Evolutionary conservation across 2,797 vertebrate genomes (phyloP).

Genomic region (Mus spretus): DNA sequence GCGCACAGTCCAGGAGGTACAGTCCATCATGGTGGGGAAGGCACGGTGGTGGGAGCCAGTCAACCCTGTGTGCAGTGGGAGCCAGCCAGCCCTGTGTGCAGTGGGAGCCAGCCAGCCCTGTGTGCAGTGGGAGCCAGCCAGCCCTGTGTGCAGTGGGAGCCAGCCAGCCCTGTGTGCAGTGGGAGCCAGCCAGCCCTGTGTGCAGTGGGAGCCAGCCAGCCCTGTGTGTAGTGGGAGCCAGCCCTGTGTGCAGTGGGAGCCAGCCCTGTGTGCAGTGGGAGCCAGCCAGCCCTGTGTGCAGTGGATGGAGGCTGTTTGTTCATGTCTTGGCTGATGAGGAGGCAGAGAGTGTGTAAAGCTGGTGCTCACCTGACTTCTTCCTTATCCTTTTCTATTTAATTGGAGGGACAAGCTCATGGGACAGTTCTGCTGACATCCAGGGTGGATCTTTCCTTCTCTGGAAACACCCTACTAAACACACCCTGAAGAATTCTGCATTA

Average conservation of each 20-base stretch:
- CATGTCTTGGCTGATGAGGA: not conserved
- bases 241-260: too few species aligned
- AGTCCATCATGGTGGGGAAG: not conserved
- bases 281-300: not conserved
- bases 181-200: too few species aligned
- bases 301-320: not conserved
- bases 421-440: not conserved
- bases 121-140: not conserved
- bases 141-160: not conserved
- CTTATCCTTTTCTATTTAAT: not conserved
- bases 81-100: not conserved
- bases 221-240: too few species aligned
- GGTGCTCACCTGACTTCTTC: not conserved
- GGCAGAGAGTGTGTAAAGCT: not conserved
- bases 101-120: not conserved
- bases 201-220: too few species aligned
- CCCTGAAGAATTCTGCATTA: not conserved
- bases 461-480: not conserved
- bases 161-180: too few species aligned
- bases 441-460: not conserved
- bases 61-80: not conserved
- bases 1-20: not conserved
- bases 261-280: not conserved
- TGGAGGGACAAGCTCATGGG: not conserved
- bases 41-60: not conserved